phyloP scores from a whole-genome alignment of 2,113 vertebrate species.

The Mohoua ochrocephala region DNA sequence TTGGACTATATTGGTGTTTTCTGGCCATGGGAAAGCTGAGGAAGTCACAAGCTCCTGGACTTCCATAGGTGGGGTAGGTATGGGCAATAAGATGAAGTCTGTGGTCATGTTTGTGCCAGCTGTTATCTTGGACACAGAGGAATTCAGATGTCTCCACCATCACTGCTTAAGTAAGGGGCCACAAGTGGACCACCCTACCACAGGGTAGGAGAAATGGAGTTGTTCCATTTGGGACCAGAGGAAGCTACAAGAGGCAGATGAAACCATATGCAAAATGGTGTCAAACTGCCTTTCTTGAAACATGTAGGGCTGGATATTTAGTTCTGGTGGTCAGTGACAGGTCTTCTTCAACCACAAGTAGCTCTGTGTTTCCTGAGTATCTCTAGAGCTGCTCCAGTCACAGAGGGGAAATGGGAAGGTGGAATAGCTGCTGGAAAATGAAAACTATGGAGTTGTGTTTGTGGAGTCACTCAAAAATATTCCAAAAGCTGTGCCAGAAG shows the following conservation, averaged over 20 bases:
- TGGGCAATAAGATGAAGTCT: background rate
- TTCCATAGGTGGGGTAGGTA: background rate
- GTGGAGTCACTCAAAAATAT: background rate
- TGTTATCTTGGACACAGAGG: background rate
- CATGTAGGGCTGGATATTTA: background rate
- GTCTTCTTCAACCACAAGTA: background rate
- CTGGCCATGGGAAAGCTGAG: background rate
- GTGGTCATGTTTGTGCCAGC: background rate
- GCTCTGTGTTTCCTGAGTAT: background rate
- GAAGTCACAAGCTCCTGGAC: background rate
- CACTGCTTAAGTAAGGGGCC: background rate
- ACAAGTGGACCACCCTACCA: background rate
- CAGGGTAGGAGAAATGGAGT: background rate
- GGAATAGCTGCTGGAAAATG: background rate
- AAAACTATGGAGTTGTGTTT: background rate
- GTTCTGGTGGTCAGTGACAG: background rate
- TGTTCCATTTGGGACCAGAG: background rate
- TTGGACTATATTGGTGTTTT: background rate
- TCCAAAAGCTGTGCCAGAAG: background rate
- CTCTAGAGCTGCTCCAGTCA: background rate
- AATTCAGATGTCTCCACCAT: background rate
- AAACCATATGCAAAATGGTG: background rate
- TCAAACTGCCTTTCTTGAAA: background rate
- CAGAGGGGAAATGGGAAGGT: background rate
- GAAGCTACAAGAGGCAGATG: background rate